phyloP scores from a whole-genome alignment of 2,113 vertebrate genomes.

The Chlorodrepanis virens region DNA sequence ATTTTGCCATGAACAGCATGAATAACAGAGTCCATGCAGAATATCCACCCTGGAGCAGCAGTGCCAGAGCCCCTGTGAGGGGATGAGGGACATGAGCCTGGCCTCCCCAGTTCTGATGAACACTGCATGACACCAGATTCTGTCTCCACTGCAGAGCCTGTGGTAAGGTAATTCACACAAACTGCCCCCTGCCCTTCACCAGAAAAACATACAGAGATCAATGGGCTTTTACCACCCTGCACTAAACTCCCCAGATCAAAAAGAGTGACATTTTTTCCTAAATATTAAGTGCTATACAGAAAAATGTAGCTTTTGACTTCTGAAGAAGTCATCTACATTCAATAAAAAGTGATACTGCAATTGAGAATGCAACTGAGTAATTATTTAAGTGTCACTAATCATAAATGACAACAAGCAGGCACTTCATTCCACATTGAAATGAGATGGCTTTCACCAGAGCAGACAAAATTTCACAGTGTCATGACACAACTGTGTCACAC shows the following conservation, averaged over 20 bases:
- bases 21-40: not conserved
- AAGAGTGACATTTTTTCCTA: not conserved
- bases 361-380: not conserved
- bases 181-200: not conserved
- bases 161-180: not conserved
- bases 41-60: not conserved
- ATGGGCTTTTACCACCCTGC: not conserved
- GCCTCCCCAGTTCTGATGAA: not conserved
- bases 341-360: not conserved
- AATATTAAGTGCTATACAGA: not conserved
- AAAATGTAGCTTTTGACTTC: not conserved
- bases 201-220: not conserved
- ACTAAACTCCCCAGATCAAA: not conserved
- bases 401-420: slow-evolving; percentile 18
- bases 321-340: not conserved
- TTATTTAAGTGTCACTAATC: slow-evolving; percentile 12
- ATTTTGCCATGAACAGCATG: not conserved
- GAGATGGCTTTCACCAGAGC: not conserved
- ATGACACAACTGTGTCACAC: slow-evolving; percentile 20
- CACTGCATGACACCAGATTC: not conserved
- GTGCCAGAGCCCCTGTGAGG: not conserved
- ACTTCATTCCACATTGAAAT: not conserved
- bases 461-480: slow-evolving; percentile 17
- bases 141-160: not conserved
- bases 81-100: not conserved